Base-by-base conservation (phyloP, 2,888 invertebrate species). In the Electrophaes corylata region DNA sequence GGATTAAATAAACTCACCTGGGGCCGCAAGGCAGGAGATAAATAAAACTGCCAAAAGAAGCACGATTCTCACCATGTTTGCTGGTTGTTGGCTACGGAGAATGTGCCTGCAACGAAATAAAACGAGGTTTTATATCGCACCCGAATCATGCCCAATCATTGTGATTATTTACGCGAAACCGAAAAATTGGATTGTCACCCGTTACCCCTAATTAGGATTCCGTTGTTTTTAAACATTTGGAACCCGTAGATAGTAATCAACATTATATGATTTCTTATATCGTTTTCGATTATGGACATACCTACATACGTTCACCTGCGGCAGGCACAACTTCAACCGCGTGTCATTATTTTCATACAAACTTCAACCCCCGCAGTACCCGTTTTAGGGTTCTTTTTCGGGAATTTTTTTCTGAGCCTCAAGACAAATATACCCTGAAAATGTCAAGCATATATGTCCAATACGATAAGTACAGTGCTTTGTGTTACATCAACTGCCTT, bases 101-200 rank as follows among this genome's bases (percentile, higher is more conserved):
- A 60, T 77, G 72, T 59, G 65, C n/a, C 60, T 18, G 10, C 48
- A 29, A 14, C 33, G 19, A 20, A 12, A 1, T 19, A 18, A 49
- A 35, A 54, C 64, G 47, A 52, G 62, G 53, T 71, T 84, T 73
- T 86, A 85, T 86, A 86, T 66, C 45, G 46, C 61, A 54, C 61
- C 70, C 65, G 58, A 39, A 62, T 69, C 62, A 72, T 70, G 71
- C 64, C 72, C 59, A 77, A 67, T 84, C 83, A 84, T 79, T 65
- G 60, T 54, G 45, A 60, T 60, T 76, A 72, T 83, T 79, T 72
- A 73, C 76, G 76, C 70, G 58, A 70, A 74, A 72, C 73, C 65
- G 63, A 54, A 66, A 75, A 72, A 76, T 74, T 56, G 66, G 67
- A 72, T 64, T 75, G 79, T 84, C 83, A 82, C 73, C 67, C 52